These are phyloP conservation scores for Hyperoplus lanceolatus DNA, from an alignment of 2,797 vertebrate genomes.

Conservation along the genomic window DNA sequence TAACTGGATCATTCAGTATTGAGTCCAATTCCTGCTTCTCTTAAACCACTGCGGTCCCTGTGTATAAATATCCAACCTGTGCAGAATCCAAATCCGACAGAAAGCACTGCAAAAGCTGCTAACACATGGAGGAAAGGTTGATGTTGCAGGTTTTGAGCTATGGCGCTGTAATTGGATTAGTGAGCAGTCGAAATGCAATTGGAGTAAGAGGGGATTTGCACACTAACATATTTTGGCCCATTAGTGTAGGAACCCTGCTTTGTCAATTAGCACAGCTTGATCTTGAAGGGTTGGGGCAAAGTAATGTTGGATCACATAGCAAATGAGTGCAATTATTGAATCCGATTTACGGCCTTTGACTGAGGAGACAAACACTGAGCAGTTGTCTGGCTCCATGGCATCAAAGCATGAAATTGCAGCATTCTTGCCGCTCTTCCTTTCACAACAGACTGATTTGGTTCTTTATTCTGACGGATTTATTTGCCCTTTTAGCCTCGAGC, in stretches of 20 bases:
- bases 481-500: constrained; percentile 13
- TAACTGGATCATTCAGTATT: constrained; percentile 12
- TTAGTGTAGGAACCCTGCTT: constrained; percentile 39
- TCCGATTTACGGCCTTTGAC: constrained; percentile 3
- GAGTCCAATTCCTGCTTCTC: constrained; percentile 26
- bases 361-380: neutral
- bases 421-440: constrained; percentile 17
- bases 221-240: constrained; percentile 80
- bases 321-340: neutral
- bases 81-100: constrained; percentile 38
- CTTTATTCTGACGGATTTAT: constrained; percentile 44
- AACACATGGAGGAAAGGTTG: constrained; percentile 48
- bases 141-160: constrained; percentile 64
- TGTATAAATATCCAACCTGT: constrained; percentile 11
- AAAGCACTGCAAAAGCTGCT: constrained; percentile 43
- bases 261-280: constrained; percentile 46
- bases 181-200: constrained; percentile 77
- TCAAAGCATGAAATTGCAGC: neutral
- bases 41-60: constrained; percentile 18
- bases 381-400: neutral
- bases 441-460: constrained; percentile 20
- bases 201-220: constrained; percentile 86
- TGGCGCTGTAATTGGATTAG: constrained; percentile 78
- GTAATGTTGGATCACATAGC: constrained; percentile 21
- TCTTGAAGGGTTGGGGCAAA: constrained; percentile 10